Percentiles rank a stretch among this genome's conserved stretches.
These are phyloP conservation scores for Anser cygnoides DNA, from an alignment of 2,113 vertebrate genomes.

Conservation along the genomic window DNA sequence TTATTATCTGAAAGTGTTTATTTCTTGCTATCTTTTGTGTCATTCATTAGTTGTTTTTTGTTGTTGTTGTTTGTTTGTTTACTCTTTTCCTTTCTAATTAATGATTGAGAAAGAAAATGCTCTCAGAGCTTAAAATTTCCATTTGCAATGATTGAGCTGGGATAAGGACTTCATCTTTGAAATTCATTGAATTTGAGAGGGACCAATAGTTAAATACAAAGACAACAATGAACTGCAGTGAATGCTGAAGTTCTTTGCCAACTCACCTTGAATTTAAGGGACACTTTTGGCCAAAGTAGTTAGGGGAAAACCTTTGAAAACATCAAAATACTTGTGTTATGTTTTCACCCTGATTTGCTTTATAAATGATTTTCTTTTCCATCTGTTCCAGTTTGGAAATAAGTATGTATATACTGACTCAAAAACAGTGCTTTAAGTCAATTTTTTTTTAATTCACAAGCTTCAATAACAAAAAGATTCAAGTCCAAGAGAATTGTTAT, in stretches of 20 bases:
- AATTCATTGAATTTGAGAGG: neutral
- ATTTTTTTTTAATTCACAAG: neutral
- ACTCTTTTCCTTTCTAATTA: neutral
- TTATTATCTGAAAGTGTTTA: neutral
- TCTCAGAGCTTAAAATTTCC: neutral
- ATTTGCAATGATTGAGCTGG: neutral
- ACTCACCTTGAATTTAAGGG: neutral
- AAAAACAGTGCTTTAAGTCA: neutral
- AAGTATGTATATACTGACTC: neutral
- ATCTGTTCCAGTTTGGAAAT: neutral
- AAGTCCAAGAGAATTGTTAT: neutral
- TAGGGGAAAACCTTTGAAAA: neutral
- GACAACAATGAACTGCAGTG: neutral
- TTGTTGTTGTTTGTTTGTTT: neutral
- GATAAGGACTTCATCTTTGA: neutral
- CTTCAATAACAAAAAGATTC: neutral
- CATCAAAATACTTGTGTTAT: neutral
- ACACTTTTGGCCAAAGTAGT: neutral
- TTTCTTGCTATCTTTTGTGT: neutral
- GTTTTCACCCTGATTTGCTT: neutral
- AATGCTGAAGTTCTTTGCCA: neutral
- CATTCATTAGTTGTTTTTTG: neutral
- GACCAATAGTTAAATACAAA: neutral
- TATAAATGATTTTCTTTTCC: neutral
- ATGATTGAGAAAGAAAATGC: neutral